Base-by-base conservation (phyloP, 2,888 invertebrate genomes). In the Taenaris catops region DNA sequence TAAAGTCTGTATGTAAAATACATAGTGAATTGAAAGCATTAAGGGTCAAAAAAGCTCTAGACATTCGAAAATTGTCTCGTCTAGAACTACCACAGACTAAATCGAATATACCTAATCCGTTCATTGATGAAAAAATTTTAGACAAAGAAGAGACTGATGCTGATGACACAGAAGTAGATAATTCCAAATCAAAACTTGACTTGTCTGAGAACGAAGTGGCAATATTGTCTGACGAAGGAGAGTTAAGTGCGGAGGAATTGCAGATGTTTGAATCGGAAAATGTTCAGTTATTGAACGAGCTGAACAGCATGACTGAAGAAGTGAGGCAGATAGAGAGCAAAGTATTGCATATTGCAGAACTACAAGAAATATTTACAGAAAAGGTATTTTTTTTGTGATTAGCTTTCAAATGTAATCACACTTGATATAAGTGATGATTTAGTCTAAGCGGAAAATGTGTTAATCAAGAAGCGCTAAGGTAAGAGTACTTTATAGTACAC, bases 341-440 rank as follows among this genome's bases (percentile, higher is more conserved):
- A 87, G 97, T 99, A 0, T 92, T 97, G 0, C 96, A 98, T 64
- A 98, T 99, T 56, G 96, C 98, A 1, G 94, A 96, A 67, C 80
- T 99, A 11, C 99, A 99, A 68, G 96, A 98, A 71, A 92, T 97
- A 48, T 98, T 99, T 59, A 95, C 98, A 5, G 98, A 99, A 89
- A 99, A 94, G 91, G 90, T 90, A 54, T 25, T 7, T 28, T 18
- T 6, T 27, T n/a, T n/a, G n/a, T n/a, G n/a, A n/a, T n/a, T n/a
- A n/a, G n/a, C n/a, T n/a, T n/a, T n/a, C n/a, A n/a, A 14, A 14
- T 14, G 14, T 14, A 3, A 14, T 14, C 2, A 14, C 4, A 14
- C 14, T n/a, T n/a, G n/a, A n/a, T n/a, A n/a, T n/a, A n/a, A n/a
- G n/a, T n/a, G n/a, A n/a, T n/a, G n/a, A n/a, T n/a, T n/a, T n/a